Evolutionary conservation across 2,797 vertebrate genomes (phyloP).

Genomic region (Oryzias dopingdopingensis): DNA sequence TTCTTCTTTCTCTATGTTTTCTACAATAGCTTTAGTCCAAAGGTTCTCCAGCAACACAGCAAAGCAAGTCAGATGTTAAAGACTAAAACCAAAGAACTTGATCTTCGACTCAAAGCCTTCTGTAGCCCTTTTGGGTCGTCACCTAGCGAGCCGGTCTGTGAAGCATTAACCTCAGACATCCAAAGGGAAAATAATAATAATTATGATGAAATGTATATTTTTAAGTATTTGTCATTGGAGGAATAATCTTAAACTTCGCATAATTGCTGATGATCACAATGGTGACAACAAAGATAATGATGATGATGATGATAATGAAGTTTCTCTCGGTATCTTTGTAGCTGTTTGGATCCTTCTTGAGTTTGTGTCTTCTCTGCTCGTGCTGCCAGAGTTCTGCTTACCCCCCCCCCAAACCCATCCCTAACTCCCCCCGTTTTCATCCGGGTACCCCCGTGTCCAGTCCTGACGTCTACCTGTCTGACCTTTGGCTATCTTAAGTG

Average conservation of each 20-base stretch:
- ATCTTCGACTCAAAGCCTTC: conserved; percentile 62
- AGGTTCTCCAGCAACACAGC: conserved; percentile 75
- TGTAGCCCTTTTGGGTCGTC: conserved; percentile 45
- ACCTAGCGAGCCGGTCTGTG: conserved; percentile 75
- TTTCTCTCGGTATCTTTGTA: conserved; percentile 83
- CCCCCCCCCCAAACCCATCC: conserved; percentile 15
- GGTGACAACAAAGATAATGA: conserved; percentile 49
- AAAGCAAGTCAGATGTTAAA: conserved; percentile 75
- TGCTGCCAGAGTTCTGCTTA: conserved; percentile 72
- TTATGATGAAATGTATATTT: conserved; percentile 87
- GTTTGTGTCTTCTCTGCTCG: conserved; percentile 73
- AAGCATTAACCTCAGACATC: conserved; percentile 85
- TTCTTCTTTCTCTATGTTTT: conserved; percentile 46
- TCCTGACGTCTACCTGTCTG: conserved; percentile 50
- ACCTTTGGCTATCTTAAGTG: conserved; percentile 49
- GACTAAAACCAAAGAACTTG: conserved; percentile 83
- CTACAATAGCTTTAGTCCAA: conserved; percentile 82
- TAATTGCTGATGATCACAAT: conserved; percentile 70
- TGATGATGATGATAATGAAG: conserved; percentile 71
- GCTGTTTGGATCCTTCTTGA: conserved; percentile 75
- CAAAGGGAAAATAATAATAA: conserved; percentile 81
- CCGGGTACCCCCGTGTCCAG: conserved; percentile 46
- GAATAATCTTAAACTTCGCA: conserved; percentile 80
- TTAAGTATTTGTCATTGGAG: conserved; percentile 87
- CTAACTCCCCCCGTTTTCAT: conserved; percentile 20